These are phyloP conservation scores for Myiothlypis chrysogaster DNA, from an alignment of 2,797 vertebrate genomes.

Conservation along the genomic window DNA sequence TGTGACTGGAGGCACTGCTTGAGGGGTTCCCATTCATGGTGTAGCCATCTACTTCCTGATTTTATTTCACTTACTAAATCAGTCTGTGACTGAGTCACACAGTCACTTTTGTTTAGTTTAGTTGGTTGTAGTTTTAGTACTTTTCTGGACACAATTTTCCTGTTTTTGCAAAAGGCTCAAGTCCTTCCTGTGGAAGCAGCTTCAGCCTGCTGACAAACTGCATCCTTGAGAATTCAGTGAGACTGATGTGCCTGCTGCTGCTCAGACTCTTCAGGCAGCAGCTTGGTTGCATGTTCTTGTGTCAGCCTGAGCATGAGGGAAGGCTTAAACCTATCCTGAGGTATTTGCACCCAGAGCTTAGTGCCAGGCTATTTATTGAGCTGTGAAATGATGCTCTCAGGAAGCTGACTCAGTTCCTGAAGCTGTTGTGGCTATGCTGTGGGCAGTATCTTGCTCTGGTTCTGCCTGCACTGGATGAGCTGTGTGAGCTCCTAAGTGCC, in stretches of 20 bases:
- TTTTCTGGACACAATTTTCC: neutral
- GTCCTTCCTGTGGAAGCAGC: neutral
- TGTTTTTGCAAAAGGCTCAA: neutral
- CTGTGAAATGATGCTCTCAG: conserved; percentile 11
- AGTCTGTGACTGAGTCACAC: neutral
- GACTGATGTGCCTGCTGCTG: neutral
- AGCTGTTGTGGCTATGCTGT: neutral
- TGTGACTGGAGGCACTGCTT: neutral
- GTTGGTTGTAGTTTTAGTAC: neutral
- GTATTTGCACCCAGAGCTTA: neutral
- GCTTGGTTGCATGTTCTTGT: neutral
- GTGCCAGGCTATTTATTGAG: neutral
- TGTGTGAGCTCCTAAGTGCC: neutral
- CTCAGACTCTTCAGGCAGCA: neutral
- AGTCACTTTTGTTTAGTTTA: neutral
- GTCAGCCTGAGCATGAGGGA: neutral
- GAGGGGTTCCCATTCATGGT: neutral
- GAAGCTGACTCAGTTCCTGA: conserved; percentile 26
- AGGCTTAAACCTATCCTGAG: neutral
- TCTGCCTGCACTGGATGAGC: neutral
- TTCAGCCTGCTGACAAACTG: neutral
- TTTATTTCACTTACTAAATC: neutral
- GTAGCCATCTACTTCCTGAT: neutral
- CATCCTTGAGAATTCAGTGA: neutral
- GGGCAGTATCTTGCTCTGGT: neutral